phyloP scores from a whole-genome alignment of 1,140 invertebrate genomes.

The Drosophila sturtevanti region DNA sequence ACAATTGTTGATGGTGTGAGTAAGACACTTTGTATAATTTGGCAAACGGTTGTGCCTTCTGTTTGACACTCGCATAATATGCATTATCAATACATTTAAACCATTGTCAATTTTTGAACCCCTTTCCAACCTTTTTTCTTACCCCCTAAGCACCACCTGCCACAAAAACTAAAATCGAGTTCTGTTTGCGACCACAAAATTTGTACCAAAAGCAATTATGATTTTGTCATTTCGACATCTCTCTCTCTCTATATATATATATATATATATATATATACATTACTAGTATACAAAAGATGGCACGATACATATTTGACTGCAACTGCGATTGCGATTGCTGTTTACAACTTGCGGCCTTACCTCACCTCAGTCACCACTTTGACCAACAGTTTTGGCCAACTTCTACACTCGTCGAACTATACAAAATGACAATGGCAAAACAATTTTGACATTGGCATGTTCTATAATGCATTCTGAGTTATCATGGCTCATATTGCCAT shows the following conservation, averaged over 20 bases:
- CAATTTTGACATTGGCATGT: slow-evolving; percentile 51
- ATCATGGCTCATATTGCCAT: slow-evolving; percentile 48
- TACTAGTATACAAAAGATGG: slow-evolving; percentile 51
- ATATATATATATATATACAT: neutral
- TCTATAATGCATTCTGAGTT: slow-evolving; percentile 58
- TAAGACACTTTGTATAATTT: slow-evolving; percentile 64
- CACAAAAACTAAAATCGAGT: slow-evolving; percentile 1
- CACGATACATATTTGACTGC: slow-evolving; percentile 34
- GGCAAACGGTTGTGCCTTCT: slow-evolving; percentile 35
- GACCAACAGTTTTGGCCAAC: slow-evolving; percentile 1
- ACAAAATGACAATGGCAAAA: slow-evolving; percentile 19
- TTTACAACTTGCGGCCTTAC: slow-evolving; percentile 29
- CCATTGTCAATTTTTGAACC: slow-evolving; percentile 55
- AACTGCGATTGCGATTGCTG: slow-evolving; percentile 13
- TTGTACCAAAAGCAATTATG: slow-evolving; percentile 78
- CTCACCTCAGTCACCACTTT: neutral
- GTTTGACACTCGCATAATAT: slow-evolving; percentile 67
- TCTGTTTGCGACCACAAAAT: slow-evolving; percentile 45
- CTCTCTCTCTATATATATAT: neutral
- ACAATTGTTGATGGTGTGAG: neutral
- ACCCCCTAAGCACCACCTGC: slow-evolving; percentile 5
- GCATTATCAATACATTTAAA: slow-evolving; percentile 81
- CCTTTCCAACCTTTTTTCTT: slow-evolving; percentile 9
- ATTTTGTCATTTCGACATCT: slow-evolving; percentile 68
- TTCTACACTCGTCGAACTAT: slow-evolving; percentile 10